Evolutionary conservation across 2,113 vertebrate genomes (phyloP).

Genomic region (Cairina moschata): DNA sequence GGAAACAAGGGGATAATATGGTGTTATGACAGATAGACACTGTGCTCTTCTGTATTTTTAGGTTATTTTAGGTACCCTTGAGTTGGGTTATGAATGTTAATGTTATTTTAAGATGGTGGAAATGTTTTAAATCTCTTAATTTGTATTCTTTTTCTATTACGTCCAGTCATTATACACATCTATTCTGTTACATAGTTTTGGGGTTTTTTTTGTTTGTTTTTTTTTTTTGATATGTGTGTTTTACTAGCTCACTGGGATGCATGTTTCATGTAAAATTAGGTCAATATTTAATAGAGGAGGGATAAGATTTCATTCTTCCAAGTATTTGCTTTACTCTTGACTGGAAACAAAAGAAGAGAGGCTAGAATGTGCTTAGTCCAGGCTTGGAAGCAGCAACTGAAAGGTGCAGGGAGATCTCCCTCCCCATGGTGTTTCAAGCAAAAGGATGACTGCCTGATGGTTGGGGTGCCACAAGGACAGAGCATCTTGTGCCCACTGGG

Average conservation of each 20-base stretch:
- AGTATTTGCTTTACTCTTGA: not conserved
- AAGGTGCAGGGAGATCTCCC: not conserved
- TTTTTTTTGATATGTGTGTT: not conserved
- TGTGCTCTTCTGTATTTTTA: not conserved
- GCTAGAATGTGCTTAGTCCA: not conserved
- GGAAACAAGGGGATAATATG: not conserved
- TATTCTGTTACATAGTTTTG: not conserved
- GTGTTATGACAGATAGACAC: not conserved
- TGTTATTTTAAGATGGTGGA: not conserved
- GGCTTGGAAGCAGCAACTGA: not conserved
- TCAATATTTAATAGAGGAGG: not conserved
- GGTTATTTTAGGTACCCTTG: not conserved
- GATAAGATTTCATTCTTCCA: not conserved
- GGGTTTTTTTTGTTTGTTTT: not conserved
- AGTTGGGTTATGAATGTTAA: not conserved
- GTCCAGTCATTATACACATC: not conserved
- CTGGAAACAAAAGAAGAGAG: not conserved
- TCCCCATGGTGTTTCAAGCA: not conserved
- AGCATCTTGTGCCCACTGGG: not conserved
- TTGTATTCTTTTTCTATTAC: not conserved
- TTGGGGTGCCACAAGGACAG: not conserved
- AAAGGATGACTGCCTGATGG: not conserved
- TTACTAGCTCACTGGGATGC: not conserved
- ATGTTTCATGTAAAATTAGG: not conserved
- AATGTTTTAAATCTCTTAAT: not conserved